Evolutionary conservation across 1,140 invertebrate genomes (phyloP).

Genomic region (Sycobia sp.): DNA sequence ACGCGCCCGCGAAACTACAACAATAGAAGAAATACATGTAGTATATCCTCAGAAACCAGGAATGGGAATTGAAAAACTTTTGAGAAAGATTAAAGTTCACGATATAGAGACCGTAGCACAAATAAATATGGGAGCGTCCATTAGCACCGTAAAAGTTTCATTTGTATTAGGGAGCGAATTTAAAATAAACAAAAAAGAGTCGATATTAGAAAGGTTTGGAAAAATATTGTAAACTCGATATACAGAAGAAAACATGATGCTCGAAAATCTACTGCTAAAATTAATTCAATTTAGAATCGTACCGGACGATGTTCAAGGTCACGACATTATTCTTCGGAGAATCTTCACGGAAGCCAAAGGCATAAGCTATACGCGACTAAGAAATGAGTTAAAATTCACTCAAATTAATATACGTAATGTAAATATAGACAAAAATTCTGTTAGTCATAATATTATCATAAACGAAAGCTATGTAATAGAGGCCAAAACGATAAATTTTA

Average conservation of each 20-base stretch:
- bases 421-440: neutral
- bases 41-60: too few relatives aligned
- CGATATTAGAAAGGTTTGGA: conserved; percentile 14
- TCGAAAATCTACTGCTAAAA: conserved; percentile 8
- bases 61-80: too few relatives aligned
- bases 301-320: conserved; percentile 30
- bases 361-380: conserved; percentile 3
- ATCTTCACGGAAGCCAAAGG: conserved; percentile 20
- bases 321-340: conserved; percentile 20
- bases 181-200: neutral
- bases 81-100: too few relatives aligned
- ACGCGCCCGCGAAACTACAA: too few relatives aligned
- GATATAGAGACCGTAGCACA: neutral
- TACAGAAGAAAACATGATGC: conserved; percentile 4
- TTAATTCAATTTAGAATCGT: conserved; percentile 21
- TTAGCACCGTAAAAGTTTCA: conserved; percentile 27
- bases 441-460: neutral
- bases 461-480: neutral
- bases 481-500: conserved; percentile 5
- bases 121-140: conserved; percentile 20
- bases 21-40: too few relatives aligned
- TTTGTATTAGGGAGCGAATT: conserved; percentile 1
- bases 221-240: conserved; percentile 22
- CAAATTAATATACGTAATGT: too few relatives aligned
- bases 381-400: conserved; percentile 10